Conservation (phyloP, 2,888 invertebrate genomes). For the Clivina fossor region DNA sequence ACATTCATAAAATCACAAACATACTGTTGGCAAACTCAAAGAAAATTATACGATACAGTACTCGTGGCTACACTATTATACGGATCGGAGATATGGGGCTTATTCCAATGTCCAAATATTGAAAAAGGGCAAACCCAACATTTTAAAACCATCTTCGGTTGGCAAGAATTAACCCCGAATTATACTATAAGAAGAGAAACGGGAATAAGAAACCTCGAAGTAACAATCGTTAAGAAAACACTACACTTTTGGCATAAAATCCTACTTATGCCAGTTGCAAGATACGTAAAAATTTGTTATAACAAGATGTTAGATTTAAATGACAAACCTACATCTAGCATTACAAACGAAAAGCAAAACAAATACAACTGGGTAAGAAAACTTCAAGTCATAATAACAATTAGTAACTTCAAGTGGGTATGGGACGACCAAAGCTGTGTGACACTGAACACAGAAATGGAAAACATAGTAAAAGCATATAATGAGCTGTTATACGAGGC, state of each 20-base stretch:
- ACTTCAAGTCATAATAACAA: background rate
- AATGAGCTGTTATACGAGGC: background rate
- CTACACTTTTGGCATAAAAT: slow-evolving; percentile 5
- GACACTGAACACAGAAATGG: background rate
- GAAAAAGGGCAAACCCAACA: background rate
- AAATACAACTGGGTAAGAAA: background rate
- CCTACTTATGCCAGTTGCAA: slow-evolving; percentile 2
- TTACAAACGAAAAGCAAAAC: background rate
- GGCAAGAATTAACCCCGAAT: background rate
- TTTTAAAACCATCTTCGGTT: background rate
- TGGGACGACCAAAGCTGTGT: slow-evolving; percentile 2
- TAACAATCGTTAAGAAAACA: slow-evolving; percentile 5
- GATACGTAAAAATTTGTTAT: slow-evolving; percentile 14
- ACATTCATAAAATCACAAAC: slow-evolving; percentile 12
- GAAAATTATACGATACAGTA: background rate
- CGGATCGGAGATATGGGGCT: slow-evolving; percentile 12
- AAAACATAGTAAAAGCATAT: slow-evolving; percentile 3
- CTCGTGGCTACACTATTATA: background rate
- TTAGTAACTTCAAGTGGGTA: background rate
- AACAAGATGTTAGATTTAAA: background rate
- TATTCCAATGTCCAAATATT: slow-evolving; percentile 1
- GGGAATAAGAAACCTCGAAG: background rate
- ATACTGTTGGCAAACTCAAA: slow-evolving; percentile 3
- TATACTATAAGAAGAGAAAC: slow-evolving; percentile 14
- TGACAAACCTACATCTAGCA: too few relatives aligned